Base-by-base conservation (phyloP, 2,797 vertebrate genomes). In the Channa striata region DNA sequence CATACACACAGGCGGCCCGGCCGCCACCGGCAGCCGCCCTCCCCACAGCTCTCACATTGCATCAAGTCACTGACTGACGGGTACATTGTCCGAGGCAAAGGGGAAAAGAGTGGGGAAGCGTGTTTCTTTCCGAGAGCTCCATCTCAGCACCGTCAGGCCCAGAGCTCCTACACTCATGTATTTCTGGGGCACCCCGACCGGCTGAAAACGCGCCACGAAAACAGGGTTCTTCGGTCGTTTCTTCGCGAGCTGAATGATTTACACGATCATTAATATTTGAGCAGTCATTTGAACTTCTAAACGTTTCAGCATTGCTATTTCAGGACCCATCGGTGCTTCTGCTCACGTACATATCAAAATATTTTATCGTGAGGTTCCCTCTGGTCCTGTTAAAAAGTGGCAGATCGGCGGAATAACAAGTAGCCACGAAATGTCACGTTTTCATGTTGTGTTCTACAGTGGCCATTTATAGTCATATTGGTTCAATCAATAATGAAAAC, bases 41-140 rank as follows among this genome's bases (percentile, higher is more conserved):
- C 84, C 78, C 70, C 78, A 33, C 2, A 89, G 86, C 86, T 85
- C 87, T 92, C 90, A 90, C 90, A 84, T 90, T 87, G 89, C 88
- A 93, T 93, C 89, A 92, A 86, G 81, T 92, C 91, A 92, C 56
- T 60, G 77, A 86, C 50, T 89, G 90, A 92, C 75, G 70, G 89
- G 78, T 88, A 91, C 89, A 92, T 85, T 88, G 90, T 91, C 82
- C 75, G 53, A 77, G 77, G 89, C 87, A 83, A 72, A 72, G 43
- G 87, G 90, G 90, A 75, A 82, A 90, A 87, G 87, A 91, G 89
- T 90, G 90, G 85, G 79, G 83, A 89, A 88, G 82, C 81, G 50
- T 90, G 90, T 91, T 89, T 61, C 78, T 80, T 67, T 74, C 69
- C 64, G 81, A 87, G 86, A 87, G 71, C 66, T 74, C 43, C 50